Evolutionary conservation across 2,888 invertebrate genomes (phyloP).

Genomic region (Eupithecia vulgata): DNA sequence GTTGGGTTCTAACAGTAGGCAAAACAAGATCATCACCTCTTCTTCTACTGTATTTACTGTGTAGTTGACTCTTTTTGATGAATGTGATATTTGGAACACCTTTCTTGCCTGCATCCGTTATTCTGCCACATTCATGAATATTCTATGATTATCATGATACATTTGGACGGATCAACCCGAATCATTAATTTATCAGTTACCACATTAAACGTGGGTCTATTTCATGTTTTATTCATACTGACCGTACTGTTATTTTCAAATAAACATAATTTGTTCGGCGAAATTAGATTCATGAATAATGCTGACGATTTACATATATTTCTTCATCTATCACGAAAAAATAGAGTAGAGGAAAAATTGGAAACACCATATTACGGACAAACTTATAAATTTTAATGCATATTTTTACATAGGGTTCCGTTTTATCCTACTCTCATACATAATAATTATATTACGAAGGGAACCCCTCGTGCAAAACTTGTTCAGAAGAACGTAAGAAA

Average conservation of each 20-base stretch:
- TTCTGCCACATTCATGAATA: slow-evolving; percentile 1
- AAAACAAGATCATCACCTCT: too few relatives aligned
- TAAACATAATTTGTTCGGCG: slow-evolving; percentile 43
- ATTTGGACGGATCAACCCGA: not conserved
- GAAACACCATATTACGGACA: slow-evolving; percentile 12
- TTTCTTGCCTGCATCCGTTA: not conserved
- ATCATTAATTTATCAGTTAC: slow-evolving; percentile 10
- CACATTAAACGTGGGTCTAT: slow-evolving; percentile 4
- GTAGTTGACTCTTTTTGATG: too few relatives aligned
- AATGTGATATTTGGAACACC: too few relatives aligned
- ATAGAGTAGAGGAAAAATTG: slow-evolving; percentile 21
- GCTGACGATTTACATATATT: slow-evolving; percentile 47
- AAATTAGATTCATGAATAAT: slow-evolving; percentile 51
- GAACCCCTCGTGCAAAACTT: not conserved
- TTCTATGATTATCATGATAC: not conserved
- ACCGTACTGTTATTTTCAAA: slow-evolving; percentile 33
- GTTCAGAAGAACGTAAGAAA: not conserved
- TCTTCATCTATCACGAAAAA: slow-evolving; percentile 28
- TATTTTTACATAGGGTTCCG: slow-evolving; percentile 19
- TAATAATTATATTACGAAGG: slow-evolving; percentile 12
- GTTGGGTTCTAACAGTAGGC: too few relatives aligned
- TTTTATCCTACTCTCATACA: slow-evolving; percentile 12
- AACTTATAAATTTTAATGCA: slow-evolving; percentile 26
- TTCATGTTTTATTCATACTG: slow-evolving; percentile 38
- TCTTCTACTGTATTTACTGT: too few relatives aligned